Base-by-base conservation (phyloP, 2,113 vertebrate species). In the Morphnarchus princeps region DNA sequence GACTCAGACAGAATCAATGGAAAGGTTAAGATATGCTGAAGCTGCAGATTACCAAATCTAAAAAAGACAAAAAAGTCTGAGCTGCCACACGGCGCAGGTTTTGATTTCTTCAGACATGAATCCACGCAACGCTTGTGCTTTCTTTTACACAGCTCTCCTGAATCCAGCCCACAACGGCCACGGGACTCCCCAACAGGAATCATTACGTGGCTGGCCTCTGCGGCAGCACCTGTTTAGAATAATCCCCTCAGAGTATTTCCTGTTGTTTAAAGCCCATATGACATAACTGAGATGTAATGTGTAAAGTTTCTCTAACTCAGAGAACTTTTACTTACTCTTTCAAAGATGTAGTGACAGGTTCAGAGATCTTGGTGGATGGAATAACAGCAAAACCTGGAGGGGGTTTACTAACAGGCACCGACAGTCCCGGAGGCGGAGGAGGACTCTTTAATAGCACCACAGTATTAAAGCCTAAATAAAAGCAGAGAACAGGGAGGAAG, bases 301-400 rank as follows among this genome's bases (percentile, higher is more conserved):
- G 26, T 11, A 3, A 29, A 67, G 4, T 2, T 38, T 12, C 34
- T 36, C 42, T 4, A 59, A 16, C 40, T 59, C 50, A 9, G 11
- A 13, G 36, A 31, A 24, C 55, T 9, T 26, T 5, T 29, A 97
- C 99, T 99, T 96, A 99, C 99, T 97, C 97, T 95, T 98, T 99
- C 28, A 97, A 94, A 42, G 98, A 85, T 42, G 98, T 94, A 47
- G 97, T 96, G 73, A 98, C 80, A 2, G 98, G 96, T 47, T 99
- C 98, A 15, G 98, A 95, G 93, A 98, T 92, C 7, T 98, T 98
- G 95, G 98, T 98, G 93, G 99, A 97, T 40, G 99, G 98, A 93
- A 99, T 98, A 69, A 99, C 98, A 16, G 98, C 99, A 95, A 99
- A 99, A 58, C 99, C 99, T 3, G 99, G 99, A 1, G 99, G 99